A percentile compares a stretch with the other conserved stretches of the same genome.
These are phyloP conservation scores for Euspilapteryx auroguttella DNA, from an alignment of 2,888 invertebrate species.

Conservation along the genomic window DNA sequence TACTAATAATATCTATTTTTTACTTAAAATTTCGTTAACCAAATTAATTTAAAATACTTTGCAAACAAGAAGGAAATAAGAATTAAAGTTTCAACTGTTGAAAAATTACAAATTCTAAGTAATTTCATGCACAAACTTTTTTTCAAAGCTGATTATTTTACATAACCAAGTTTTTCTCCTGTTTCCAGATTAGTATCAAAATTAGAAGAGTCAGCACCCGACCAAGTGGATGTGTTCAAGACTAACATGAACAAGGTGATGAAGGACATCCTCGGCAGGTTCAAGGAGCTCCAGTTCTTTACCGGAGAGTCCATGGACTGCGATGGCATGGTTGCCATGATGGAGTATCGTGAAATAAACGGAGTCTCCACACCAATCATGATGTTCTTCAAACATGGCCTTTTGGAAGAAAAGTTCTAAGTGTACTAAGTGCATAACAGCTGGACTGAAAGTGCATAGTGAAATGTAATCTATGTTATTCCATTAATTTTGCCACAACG, in stretches of 20 bases:
- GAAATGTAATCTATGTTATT: conserved; percentile 22
- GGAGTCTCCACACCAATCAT: conserved; percentile 83
- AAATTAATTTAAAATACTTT: too few relatives aligned
- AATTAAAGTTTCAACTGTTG: too few relatives aligned
- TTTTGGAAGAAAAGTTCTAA: conserved; percentile 94
- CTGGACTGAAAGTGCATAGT: conserved; percentile 27
- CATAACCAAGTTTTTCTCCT: too few relatives aligned
- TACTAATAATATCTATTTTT: neutral
- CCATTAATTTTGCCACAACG: conserved; percentile 16
- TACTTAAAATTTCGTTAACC: too few relatives aligned
- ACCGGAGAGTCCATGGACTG: conserved; percentile 92
- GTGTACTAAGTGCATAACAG: conserved; percentile 2
- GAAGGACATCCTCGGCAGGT: conserved; percentile 87
- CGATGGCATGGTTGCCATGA: conserved; percentile 91
- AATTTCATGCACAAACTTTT: too few relatives aligned
- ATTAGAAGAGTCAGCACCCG: conserved; percentile 78
- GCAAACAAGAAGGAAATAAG: too few relatives aligned
- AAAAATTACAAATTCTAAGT: too few relatives aligned
- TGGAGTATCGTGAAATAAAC: conserved; percentile 90
- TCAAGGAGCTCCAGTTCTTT: conserved; percentile 92
- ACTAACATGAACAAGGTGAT: conserved; percentile 91
- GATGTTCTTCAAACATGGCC: conserved; percentile 96
- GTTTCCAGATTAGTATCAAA: conserved; percentile 74
- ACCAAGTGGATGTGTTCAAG: conserved; percentile 87
- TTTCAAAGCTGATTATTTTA: too few relatives aligned